Evolutionary conservation across 2,888 invertebrate genomes (phyloP), one percentile per base, ranked within the genome.

Genomic region (Ommatoiulus sabulosus): DNA sequence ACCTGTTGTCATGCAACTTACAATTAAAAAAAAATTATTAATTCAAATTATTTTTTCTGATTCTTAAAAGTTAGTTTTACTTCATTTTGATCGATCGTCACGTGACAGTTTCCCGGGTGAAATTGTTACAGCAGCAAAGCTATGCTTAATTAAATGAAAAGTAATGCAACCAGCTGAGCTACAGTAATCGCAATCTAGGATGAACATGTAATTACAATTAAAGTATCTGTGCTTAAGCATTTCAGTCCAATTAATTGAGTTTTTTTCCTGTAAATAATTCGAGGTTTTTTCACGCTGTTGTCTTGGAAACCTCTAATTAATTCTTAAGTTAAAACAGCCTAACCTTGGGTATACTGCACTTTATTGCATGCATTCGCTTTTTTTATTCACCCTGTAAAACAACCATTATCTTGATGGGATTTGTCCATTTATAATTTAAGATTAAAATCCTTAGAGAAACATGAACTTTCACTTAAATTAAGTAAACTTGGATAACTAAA

Each of bases 181-280:
- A 72, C 48, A n/a, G 24, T n/a, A 35, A 35, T 72, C 10, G 72
- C 72, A 72, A 72, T 72, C 72, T 72, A 24, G 72, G 72, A 72
- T 72, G 72, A 72, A 72, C 24, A 72, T 72, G 72, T 72, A 72
- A 72, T 72, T 72, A 24, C 72, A 72, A 72, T 72, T 72, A 72
- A 72, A 72, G 72, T 72, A 72, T 72, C 72, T 72, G 72, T 72
- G 72, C 72, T 72, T 72, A 72, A 72, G 72, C 72, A 24, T 24
- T 63, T 72, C 72, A 72, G 72, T 72, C 72, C 24, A 72, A 72
- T 72, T 72, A 72, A 72, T 72, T 24, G 72, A 72, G 72, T 72
- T 72, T 72, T 72, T 72, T 72, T 24, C 72, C 24, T 72, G 72
- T 5, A 24, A 10, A 12, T 24, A 24, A 72, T 24, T 24, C 3